Conservation (phyloP, 2,888 invertebrate species). For the Perithous albicinctus region DNA sequence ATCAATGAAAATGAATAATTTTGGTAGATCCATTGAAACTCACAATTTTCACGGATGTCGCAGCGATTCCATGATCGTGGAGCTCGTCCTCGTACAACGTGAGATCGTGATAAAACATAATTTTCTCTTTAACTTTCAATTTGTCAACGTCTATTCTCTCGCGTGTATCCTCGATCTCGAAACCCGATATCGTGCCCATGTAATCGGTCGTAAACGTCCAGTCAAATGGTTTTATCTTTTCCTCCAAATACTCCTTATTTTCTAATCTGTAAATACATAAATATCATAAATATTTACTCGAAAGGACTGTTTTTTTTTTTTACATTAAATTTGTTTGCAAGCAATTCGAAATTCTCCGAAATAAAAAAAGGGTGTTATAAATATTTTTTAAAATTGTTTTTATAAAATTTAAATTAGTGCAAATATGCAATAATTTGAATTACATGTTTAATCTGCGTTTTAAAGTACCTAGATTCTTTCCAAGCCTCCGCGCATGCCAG, state of each 20-base stretch:
- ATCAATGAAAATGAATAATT: no score
- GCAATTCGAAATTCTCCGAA: neutral
- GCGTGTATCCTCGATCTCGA: slow-evolving; percentile 88
- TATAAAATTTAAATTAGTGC: no score
- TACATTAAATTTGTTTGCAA: no score
- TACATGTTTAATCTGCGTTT: neutral
- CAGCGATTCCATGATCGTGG: slow-evolving; percentile 98
- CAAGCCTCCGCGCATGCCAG: slow-evolving; percentile 96
- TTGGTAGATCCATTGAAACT: slow-evolving; percentile 81
- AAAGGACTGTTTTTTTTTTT: neutral
- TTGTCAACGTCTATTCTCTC: slow-evolving; percentile 94
- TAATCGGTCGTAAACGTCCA: slow-evolving; percentile 99
- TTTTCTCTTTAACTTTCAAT: slow-evolving; percentile 95
- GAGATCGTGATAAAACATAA: slow-evolving; percentile 97
- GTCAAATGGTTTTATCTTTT: slow-evolving; percentile 95
- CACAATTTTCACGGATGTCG: slow-evolving; percentile 96
- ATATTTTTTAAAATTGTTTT: no score
- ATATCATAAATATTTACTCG: neutral
- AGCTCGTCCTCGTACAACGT: slow-evolving; percentile 99
- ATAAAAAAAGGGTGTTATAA: no score
- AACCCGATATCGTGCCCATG: slow-evolving; percentile 90
- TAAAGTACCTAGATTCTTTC: slow-evolving; percentile 93
- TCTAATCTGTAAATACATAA: slow-evolving; percentile 87
- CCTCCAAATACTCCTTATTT: slow-evolving; percentile 86
- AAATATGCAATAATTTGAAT: neutral